Conservation (phyloP, 2,797 vertebrate species). For the Tympanoctomys barrerae region DNA sequence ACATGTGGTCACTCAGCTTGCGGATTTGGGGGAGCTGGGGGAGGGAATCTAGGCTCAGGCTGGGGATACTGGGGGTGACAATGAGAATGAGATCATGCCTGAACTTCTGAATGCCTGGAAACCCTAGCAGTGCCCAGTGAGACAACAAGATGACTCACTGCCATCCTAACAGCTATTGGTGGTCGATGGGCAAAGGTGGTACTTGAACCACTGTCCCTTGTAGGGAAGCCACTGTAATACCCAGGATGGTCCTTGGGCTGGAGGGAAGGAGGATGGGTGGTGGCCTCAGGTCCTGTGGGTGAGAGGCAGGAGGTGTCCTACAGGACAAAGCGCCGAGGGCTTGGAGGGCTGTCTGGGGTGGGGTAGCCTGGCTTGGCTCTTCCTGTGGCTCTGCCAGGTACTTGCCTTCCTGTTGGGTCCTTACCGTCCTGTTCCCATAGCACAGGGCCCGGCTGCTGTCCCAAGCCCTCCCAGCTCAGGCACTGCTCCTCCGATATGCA, state of each 20-base stretch:
- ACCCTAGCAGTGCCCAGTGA: neutral
- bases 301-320: neutral
- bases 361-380: neutral
- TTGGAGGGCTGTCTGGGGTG: neutral
- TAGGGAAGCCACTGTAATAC: neutral
- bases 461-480: neutral
- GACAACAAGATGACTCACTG: neutral
- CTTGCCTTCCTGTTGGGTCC: too few relatives aligned
- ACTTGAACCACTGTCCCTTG: neutral
- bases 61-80: neutral
- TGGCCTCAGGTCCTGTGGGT: neutral
- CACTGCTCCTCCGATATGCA: neutral
- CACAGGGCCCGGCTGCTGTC: neutral
- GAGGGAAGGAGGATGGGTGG: neutral
- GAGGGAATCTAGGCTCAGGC: neutral
- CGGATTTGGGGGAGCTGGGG: neutral
- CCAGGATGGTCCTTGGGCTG: neutral
- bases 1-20: neutral
- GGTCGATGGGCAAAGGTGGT: neutral
- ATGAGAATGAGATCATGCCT: neutral
- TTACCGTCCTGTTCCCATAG: neutral
- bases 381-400: neutral
- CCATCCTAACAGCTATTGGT: neutral
- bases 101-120: constrained; percentile 16
- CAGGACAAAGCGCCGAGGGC: neutral